A percentile compares a stretch with the other conserved stretches of the same genome.
phyloP scores from a whole-genome alignment of 1,140 invertebrate species.

The Pollicipes pollicipes region DNA sequence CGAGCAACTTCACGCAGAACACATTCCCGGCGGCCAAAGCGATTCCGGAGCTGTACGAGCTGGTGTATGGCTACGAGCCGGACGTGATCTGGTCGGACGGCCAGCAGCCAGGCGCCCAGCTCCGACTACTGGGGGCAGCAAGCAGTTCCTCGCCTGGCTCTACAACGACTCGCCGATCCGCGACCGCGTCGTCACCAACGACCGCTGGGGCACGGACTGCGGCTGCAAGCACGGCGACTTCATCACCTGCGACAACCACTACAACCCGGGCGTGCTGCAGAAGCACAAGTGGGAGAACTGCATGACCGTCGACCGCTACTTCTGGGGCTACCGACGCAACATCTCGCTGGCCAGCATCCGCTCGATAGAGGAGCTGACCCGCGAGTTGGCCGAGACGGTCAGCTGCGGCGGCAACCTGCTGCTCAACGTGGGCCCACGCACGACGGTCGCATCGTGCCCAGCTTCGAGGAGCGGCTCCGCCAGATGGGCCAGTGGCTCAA shows the following conservation, averaged over 20 bases:
- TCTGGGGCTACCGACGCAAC: constrained; percentile 73
- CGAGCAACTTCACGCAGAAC: constrained; percentile 42
- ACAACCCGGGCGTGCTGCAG: constrained; percentile 44
- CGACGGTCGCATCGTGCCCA: constrained; percentile 67
- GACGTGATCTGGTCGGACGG: constrained; percentile 82
- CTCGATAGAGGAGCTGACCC: neutral
- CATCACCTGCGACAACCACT: constrained; percentile 59
- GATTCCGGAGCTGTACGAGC: constrained; percentile 34
- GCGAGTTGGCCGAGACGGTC: constrained; percentile 27
- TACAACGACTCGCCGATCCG: constrained; percentile 88
- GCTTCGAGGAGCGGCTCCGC: constrained; percentile 70
- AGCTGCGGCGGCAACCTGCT: constrained; percentile 76
- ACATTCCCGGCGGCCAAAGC: constrained; percentile 23
- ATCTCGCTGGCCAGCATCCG: constrained; percentile 40
- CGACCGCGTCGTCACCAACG: constrained; percentile 69
- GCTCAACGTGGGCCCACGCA: constrained; percentile 81
- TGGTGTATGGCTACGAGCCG: constrained; percentile 56
- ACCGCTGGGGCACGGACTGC: constrained; percentile 58
- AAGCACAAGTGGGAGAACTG: constrained; percentile 78
- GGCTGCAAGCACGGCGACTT: constrained; percentile 75
- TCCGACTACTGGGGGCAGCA: constrained; percentile 46
- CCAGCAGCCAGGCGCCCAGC: constrained; percentile 26
- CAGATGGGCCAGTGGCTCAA: constrained; percentile 51
- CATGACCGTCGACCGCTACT: constrained; percentile 73
- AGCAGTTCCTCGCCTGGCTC: constrained; percentile 60